Conservation (phyloP, 2,797 vertebrate genomes). For the Hypotaenidia philippensis region DNA sequence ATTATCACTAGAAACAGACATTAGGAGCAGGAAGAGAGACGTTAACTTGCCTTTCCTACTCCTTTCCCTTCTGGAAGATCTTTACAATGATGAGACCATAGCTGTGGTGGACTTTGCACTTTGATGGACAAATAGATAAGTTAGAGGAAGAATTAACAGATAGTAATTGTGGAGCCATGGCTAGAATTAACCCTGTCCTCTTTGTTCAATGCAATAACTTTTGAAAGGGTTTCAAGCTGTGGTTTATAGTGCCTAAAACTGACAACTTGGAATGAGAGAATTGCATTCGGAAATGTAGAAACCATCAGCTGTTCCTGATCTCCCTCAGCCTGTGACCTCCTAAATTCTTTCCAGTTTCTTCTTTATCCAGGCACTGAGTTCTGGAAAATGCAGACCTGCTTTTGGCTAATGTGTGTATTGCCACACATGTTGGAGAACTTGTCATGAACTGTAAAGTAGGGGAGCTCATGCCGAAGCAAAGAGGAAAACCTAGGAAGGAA, state of each 20-base stretch:
- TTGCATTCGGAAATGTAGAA: not conserved
- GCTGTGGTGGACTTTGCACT: not conserved
- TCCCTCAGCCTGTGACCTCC: not conserved
- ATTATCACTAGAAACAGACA: fast-evolving
- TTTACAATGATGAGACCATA: not conserved
- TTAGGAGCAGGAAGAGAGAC: not conserved
- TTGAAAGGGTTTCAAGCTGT: not conserved
- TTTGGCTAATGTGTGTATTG: not conserved
- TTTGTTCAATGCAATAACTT: not conserved
- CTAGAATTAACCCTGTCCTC: not conserved
- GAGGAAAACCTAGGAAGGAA: not conserved
- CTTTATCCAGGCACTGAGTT: not conserved
- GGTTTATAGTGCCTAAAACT: not conserved
- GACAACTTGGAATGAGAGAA: not conserved
- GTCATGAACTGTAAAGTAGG: not conserved
- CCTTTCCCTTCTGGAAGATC: not conserved
- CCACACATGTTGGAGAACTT: not conserved
- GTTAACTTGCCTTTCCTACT: not conserved
- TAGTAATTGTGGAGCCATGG: not conserved
- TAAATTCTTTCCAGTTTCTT: not conserved
- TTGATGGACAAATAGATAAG: not conserved
- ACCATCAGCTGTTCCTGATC: not conserved
- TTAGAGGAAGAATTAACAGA: not conserved
- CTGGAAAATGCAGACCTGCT: not conserved
- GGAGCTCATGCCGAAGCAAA: not conserved